Percentiles rank a stretch among this genome's conserved stretches.
These are phyloP conservation scores for Oriolus oriolus DNA, from an alignment of 2,113 vertebrate genomes.

Conservation along the genomic window DNA sequence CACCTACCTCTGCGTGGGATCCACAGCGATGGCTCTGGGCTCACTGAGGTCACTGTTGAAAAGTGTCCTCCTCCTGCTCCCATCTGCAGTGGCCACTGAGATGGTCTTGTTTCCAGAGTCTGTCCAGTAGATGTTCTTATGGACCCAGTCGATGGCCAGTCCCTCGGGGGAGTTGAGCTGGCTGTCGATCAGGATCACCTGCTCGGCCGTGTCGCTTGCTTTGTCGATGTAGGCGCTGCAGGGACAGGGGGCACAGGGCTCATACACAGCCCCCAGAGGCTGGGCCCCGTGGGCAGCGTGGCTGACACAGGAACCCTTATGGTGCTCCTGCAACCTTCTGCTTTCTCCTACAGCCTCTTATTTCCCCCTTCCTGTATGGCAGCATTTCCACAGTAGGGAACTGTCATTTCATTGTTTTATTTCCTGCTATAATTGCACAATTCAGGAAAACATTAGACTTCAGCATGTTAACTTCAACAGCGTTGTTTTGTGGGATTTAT, in stretches of 20 bases:
- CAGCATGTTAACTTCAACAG: not conserved
- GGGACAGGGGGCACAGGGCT: not conserved
- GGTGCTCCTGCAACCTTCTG: not conserved
- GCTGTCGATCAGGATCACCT: constrained; percentile 86
- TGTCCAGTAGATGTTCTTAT: constrained; percentile 98
- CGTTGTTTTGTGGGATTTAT: not conserved
- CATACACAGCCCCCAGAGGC: not conserved
- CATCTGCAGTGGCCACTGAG: constrained; percentile 89
- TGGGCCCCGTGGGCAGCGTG: not conserved
- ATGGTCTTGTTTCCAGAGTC: constrained; percentile 96
- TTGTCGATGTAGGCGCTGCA: constrained; percentile 92
- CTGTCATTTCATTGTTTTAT: not conserved
- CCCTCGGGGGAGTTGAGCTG: constrained; percentile 91
- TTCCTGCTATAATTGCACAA: not conserved
- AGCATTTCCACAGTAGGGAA: not conserved
- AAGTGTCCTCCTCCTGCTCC: constrained; percentile 85
- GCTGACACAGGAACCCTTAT: not conserved
- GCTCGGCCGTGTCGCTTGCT: constrained; percentile 85
- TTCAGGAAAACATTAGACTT: not conserved
- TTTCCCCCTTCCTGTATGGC: not conserved
- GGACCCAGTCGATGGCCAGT: constrained; percentile 94
- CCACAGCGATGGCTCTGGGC: constrained; percentile 91
- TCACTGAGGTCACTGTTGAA: constrained; percentile 87
- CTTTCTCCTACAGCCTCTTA: not conserved
- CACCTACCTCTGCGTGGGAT: constrained; percentile 89